Percentiles rank a stretch among this genome's conserved stretches.
Evolutionary conservation across 2,888 invertebrate species (phyloP).

Genomic region (Hedya salicella): DNA sequence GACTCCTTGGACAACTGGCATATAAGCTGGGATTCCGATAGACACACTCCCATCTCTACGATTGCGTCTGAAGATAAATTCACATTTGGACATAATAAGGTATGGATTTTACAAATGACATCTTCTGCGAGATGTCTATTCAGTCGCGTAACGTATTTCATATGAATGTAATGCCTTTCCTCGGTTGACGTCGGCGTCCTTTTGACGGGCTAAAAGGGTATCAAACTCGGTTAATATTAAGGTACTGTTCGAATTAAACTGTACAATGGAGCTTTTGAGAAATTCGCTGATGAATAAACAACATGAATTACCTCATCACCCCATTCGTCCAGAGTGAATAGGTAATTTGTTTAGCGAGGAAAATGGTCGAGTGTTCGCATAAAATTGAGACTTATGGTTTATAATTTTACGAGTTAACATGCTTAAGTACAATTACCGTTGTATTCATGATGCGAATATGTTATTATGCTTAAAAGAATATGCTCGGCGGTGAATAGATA

Average conservation of each 20-base stretch:
- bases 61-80: conserved; percentile 84
- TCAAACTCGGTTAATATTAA: conserved; percentile 12
- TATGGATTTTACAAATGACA: conserved; percentile 59
- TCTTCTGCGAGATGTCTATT: conserved; percentile 6
- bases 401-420: conserved; percentile 24
- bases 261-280: conserved; percentile 29
- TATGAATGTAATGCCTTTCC: not conserved
- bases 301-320: conserved; percentile 39
- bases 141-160: conserved; percentile 2
- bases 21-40: conserved; percentile 88
- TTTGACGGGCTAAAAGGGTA: conserved; percentile 14
- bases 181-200: conserved; percentile 10
- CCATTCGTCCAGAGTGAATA: conserved; percentile 37
- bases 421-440: conserved; percentile 20
- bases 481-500: conserved; percentile 11
- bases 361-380: conserved; percentile 35
- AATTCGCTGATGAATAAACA: conserved; percentile 36
- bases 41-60: conserved; percentile 86
- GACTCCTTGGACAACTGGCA: conserved; percentile 90
- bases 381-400: conserved; percentile 29
- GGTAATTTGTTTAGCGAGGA: conserved; percentile 40
- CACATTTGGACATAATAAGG: conserved; percentile 71
- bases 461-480: conserved; percentile 19
- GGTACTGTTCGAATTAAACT: conserved; percentile 10
- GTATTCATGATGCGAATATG: conserved; percentile 15